Evolutionary conservation across 2,797 vertebrate genomes (phyloP).

Genomic region (Myotis findleyi): DNA sequence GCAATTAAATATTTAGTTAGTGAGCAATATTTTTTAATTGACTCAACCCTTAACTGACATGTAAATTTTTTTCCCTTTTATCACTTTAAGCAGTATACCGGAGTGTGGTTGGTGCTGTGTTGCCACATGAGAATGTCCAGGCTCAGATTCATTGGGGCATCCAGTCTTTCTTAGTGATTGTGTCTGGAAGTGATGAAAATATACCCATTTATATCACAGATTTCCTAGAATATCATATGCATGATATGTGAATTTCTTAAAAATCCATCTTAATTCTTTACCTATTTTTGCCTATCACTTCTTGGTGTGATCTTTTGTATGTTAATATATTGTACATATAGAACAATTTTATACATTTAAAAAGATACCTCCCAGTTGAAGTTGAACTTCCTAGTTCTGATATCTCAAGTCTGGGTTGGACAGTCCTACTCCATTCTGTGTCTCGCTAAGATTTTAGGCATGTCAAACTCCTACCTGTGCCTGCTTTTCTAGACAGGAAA

Average conservation of each 20-base stretch:
- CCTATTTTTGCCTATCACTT: background rate
- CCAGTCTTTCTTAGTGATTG: background rate
- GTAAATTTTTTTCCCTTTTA: background rate
- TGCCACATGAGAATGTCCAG: background rate
- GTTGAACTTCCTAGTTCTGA: background rate
- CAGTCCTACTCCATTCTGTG: background rate
- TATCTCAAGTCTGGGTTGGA: background rate
- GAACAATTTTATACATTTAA: background rate
- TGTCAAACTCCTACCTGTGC: background rate
- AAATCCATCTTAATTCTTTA: background rate
- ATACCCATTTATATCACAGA: fast-evolving
- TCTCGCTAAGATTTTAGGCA: background rate
- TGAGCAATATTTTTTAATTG: background rate
- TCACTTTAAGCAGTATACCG: background rate
- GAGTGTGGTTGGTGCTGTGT: background rate
- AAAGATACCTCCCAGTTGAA: background rate
- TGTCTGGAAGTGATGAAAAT: background rate
- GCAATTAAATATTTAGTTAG: background rate
- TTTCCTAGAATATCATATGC: background rate
- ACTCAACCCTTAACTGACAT: background rate
- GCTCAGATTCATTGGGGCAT: background rate
- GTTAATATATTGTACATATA: background rate
- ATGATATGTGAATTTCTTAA: background rate
- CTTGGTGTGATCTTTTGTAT: too few relatives aligned
- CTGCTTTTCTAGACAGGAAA: background rate